Evolutionary conservation across 2,797 vertebrate genomes (phyloP).

Genomic region (Danio choprae): DNA sequence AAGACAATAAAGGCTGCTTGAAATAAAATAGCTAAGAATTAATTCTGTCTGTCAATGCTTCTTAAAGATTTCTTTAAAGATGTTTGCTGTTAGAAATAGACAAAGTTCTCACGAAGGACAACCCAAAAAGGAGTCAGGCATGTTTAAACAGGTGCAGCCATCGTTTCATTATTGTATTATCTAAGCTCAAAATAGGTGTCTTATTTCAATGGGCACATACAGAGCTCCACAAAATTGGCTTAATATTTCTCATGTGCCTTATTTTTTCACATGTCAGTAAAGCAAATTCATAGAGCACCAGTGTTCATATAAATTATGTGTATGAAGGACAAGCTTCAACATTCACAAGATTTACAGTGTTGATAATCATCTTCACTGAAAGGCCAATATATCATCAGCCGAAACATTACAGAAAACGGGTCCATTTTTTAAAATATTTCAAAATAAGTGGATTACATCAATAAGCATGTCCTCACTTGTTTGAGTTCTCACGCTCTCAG

Average conservation of each 20-base stretch:
- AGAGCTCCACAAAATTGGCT: conserved; percentile 2
- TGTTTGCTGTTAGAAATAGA: not conserved
- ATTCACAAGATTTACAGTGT: conserved; percentile 14
- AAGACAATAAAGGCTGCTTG: conserved; percentile 1
- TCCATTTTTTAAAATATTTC: conserved; percentile 9
- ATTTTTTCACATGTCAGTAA: not conserved
- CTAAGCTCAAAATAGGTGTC: conserved; percentile 43
- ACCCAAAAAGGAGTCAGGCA: conserved; percentile 40
- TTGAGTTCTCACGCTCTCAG: conserved; percentile 38
- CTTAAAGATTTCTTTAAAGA: conserved; percentile 17
- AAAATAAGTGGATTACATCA: conserved; percentile 42
- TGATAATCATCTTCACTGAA: conserved; percentile 31
- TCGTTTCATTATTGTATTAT: conserved; percentile 47
- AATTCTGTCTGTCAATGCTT: conserved; percentile 10
- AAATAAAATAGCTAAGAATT: conserved; percentile 17
- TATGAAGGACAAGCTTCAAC: conserved; percentile 20
- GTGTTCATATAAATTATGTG: not conserved
- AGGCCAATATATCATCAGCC: not conserved
- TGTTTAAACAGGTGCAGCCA: conserved; percentile 61
- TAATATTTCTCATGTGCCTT: conserved; percentile 3
- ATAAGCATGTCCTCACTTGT: conserved; percentile 49
- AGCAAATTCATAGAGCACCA: not conserved
- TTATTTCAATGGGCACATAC: conserved; percentile 22
- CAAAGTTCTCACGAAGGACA: conserved; percentile 14
- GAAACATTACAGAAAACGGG: conserved; percentile 31